Evolutionary conservation across 2,888 invertebrate species (phyloP).

Genomic region (Spialia ferax): DNA sequence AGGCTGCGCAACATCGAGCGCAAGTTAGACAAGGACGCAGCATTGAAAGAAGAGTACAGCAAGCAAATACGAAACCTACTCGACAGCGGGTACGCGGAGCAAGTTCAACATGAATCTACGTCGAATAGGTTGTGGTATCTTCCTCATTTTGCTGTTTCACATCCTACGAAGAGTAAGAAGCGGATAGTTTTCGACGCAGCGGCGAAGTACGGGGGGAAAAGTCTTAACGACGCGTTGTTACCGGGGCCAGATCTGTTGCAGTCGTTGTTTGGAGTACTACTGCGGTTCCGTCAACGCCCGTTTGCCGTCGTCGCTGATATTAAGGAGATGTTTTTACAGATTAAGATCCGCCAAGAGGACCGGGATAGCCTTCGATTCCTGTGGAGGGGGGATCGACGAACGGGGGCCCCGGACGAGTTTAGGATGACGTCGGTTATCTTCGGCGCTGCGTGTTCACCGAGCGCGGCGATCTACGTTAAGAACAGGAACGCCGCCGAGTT

Average conservation of each 20-base stretch:
- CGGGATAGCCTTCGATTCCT: conserved; percentile 39
- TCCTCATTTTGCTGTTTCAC: conserved; percentile 3
- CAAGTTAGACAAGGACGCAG: too few species aligned
- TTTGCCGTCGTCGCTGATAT: conserved; percentile 41
- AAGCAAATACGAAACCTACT: background rate
- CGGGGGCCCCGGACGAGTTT: conserved; percentile 16
- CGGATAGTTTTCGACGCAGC: conserved; percentile 14
- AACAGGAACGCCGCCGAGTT: conserved; percentile 34
- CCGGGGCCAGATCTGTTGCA: conserved; percentile 40
- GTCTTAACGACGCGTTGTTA: conserved; percentile 22
- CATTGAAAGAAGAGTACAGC: background rate
- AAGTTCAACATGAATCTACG: too few species aligned
- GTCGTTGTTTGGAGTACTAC: conserved; percentile 29
- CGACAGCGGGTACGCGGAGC: background rate
- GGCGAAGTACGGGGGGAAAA: conserved; percentile 1
- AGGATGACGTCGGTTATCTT: conserved; percentile 39
- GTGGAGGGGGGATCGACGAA: conserved; percentile 26
- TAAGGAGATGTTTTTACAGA: conserved; percentile 44
- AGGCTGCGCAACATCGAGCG: too few species aligned
- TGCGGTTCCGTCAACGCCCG: conserved; percentile 34
- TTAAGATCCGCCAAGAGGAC: conserved; percentile 28
- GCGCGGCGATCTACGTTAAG: conserved; percentile 35
- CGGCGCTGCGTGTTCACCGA: conserved; percentile 40
- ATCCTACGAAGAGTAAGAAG: background rate
- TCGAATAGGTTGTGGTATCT: conserved; percentile 7